These are phyloP conservation scores for Lasioglossum villosulum DNA, from an alignment of 2,888 invertebrate species.

Conservation along the genomic window DNA sequence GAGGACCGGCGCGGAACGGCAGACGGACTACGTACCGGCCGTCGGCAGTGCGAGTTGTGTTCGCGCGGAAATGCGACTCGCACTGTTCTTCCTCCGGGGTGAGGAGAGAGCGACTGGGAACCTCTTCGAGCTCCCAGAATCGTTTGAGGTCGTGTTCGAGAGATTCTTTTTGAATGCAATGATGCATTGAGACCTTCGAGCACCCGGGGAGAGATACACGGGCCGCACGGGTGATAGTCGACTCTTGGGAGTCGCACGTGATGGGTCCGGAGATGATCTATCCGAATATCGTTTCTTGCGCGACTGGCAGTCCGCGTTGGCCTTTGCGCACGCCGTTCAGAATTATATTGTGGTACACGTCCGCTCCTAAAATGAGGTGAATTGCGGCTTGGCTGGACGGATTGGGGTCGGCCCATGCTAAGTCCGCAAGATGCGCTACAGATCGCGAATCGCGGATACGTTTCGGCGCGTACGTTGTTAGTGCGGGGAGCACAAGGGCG, in stretches of 20 bases:
- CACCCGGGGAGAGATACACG: rapidly evolving
- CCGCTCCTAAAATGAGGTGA: background rate
- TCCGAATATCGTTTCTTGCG: background rate
- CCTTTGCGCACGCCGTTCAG: background rate
- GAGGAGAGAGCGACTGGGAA: background rate
- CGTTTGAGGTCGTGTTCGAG: background rate
- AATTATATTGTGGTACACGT: background rate
- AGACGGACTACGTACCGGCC: too few relatives aligned
- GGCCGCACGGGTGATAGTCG: rapidly evolving
- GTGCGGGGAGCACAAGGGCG: background rate
- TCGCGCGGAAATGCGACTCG: background rate
- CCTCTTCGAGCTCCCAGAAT: background rate
- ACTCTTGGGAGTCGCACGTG: background rate
- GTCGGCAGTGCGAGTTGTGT: background rate
- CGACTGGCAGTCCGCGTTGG: background rate
- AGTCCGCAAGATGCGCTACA: background rate
- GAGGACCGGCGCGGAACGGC: background rate
- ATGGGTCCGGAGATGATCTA: background rate
- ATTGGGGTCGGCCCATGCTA: background rate
- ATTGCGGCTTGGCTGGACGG: background rate
- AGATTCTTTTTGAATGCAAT: background rate
- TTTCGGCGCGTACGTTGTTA: background rate
- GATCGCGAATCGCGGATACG: background rate
- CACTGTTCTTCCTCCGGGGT: background rate
- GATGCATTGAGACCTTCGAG: too few relatives aligned